A percentile compares a stretch with the other conserved stretches of the same genome.
These are phyloP conservation scores for Polyommatus iphigenia DNA, from an alignment of 2,888 invertebrate genomes.

Conservation along the genomic window DNA sequence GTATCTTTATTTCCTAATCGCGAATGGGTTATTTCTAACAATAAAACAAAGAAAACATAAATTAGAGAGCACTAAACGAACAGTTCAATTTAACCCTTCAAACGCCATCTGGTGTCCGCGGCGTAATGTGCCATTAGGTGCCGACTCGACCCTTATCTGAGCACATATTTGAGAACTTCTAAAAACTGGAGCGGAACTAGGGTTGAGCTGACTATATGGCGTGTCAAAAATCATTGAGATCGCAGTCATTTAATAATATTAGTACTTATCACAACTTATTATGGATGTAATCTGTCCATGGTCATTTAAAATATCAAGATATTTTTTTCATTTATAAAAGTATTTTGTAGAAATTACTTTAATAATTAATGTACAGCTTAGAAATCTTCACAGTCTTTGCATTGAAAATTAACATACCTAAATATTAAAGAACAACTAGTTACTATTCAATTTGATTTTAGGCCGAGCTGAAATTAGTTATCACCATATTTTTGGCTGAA, in stretches of 20 bases:
- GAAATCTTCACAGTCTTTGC: too few relatives aligned
- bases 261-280: too few relatives aligned
- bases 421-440: too few relatives aligned
- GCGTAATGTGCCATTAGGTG: conserved; percentile 70
- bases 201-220: conserved; percentile 36
- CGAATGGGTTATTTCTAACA: neutral
- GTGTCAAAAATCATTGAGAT: neutral
- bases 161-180: conserved; percentile 66
- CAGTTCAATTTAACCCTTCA: conserved; percentile 51
- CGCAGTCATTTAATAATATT: neutral
- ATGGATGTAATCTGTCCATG: too few relatives aligned
- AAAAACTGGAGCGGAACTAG: conserved; percentile 54
- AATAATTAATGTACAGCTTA: too few relatives aligned
- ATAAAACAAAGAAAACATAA: conserved; percentile 26
- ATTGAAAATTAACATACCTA: too few relatives aligned
- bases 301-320: too few relatives aligned
- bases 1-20: neutral
- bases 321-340: too few relatives aligned
- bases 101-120: conserved; percentile 50
- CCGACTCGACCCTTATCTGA: conserved; percentile 65
- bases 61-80: conserved; percentile 43
- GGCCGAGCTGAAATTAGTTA: neutral
- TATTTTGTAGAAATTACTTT: too few relatives aligned
- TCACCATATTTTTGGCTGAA: neutral
- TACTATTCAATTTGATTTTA: too few relatives aligned